Evolutionary conservation across 2,113 vertebrate genomes (phyloP), one percentile per base, ranked within the genome.

Genomic region (Ceuthmochares aereus): DNA sequence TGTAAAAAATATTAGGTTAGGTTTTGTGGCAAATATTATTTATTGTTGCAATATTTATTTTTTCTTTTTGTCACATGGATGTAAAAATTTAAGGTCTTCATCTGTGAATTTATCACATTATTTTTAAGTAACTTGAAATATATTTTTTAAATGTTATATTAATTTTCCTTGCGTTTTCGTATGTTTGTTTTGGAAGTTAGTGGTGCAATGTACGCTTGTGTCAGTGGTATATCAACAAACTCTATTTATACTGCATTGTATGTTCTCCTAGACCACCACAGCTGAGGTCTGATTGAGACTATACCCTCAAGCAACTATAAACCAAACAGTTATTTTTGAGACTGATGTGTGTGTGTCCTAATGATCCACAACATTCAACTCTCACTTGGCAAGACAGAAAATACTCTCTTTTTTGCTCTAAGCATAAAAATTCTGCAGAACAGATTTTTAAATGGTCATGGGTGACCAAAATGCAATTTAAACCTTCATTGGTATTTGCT

Each of bases 351-450:
- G 93, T 90, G 80, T 84, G 97, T 97, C 96, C 93, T 98, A 98
- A 98, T 97, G 96, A 98, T 95, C 97, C 97, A 97, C 90, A 97
- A 92, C 95, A 97, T 97, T 97, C 97, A 98, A 96, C 75, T 96
- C 84, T 96, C 70, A 78, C 77, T 91, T 95, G 94, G 95, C 94
- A 88, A 85, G 32, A 87, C 32, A 76, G 86, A 54, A 87, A 95
- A 97, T 20, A 40, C 47, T 52, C 90, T 88, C 66, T 93, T 88
- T 68, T 73, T 95, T 94, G 77, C 94, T 96, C 66, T 40, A 93
- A 95, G 95, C 90, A 87, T 43, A 87, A 90, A 75, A 47, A 95
- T 80, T 69, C 72, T 69, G 85, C 30, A 9, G 63, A 92, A 83
- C 49, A 68, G 84, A 92, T 93, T 93, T 94, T 74, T 20, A 87